Conservation (phyloP, 2,888 invertebrate genomes). For the Tridacna gigas region DNA sequence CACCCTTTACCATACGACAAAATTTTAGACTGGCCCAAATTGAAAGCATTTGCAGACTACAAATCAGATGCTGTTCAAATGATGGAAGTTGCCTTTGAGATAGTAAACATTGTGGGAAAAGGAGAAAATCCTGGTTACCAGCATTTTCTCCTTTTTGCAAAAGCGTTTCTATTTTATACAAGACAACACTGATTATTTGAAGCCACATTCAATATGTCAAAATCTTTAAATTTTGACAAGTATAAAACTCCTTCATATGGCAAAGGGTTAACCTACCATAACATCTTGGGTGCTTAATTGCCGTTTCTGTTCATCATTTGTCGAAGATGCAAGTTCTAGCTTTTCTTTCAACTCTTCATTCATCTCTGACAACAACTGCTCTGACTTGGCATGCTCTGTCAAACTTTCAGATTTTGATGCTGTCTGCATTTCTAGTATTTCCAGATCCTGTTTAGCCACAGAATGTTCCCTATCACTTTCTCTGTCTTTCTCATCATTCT, state of each 20-base stretch:
- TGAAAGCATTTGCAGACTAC: too few species aligned
- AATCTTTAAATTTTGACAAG: too few species aligned
- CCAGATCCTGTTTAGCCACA: slow-evolving; percentile 58
- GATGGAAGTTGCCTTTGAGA: too few species aligned
- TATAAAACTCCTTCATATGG: neutral
- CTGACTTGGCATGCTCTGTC: slow-evolving; percentile 7
- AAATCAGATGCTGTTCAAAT: too few species aligned
- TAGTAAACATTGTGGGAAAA: too few species aligned
- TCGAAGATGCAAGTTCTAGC: slow-evolving; percentile 42
- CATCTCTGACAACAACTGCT: slow-evolving; percentile 36
- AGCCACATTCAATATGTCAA: too few species aligned
- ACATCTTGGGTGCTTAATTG: slow-evolving; percentile 43
- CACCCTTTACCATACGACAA: too few species aligned
- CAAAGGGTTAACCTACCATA: slow-evolving; percentile 35
- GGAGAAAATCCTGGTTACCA: too few species aligned
- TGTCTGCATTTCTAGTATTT: slow-evolving; percentile 56
- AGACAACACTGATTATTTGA: too few species aligned
- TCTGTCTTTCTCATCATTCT: slow-evolving; percentile 22
- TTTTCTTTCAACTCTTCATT: slow-evolving; percentile 54
- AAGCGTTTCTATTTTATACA: too few species aligned
- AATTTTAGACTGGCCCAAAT: too few species aligned
- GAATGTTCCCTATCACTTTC: slow-evolving; percentile 14
- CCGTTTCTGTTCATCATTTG: slow-evolving; percentile 47
- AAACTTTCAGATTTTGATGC: slow-evolving; percentile 22
- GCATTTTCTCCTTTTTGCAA: too few species aligned